Evolutionary conservation across 2,797 vertebrate genomes (phyloP).

Genomic region (Myripristis jacobus): DNA sequence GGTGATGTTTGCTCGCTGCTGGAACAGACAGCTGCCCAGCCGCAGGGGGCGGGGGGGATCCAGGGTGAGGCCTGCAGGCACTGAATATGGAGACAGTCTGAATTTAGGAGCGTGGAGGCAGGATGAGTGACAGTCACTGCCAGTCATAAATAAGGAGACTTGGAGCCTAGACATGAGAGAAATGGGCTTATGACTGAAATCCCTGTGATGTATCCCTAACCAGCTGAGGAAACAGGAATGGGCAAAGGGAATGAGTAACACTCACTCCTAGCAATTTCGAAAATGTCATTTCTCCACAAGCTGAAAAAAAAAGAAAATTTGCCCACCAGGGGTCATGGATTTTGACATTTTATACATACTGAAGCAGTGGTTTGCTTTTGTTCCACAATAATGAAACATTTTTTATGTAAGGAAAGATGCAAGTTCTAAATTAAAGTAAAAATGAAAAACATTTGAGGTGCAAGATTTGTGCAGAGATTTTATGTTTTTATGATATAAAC

Average conservation of each 20-base stretch:
- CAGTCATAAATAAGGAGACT: background rate
- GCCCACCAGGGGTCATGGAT: background rate
- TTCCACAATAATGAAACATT: no score
- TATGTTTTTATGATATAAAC: background rate
- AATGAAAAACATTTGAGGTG: background rate
- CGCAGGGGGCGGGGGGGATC: slow-evolving; percentile 1
- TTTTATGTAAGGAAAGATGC: no score
- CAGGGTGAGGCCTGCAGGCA: slow-evolving; percentile 19
- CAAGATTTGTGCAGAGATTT: background rate
- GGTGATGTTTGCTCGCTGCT: slow-evolving; percentile 64
- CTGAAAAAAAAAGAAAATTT: no score
- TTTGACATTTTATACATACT: background rate
- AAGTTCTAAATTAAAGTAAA: no score
- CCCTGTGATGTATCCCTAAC: no score
- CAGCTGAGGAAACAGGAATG: no score
- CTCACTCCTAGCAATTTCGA: no score
- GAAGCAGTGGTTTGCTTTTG: background rate
- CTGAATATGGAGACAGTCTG: slow-evolving; percentile 16
- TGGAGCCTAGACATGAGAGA: no score
- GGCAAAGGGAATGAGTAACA: no score
- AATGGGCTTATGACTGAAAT: no score
- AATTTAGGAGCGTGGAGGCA: slow-evolving; percentile 4
- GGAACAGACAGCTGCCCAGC: slow-evolving; percentile 70
- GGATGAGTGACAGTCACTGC: background rate
- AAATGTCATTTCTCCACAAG: no score